Conservation (phyloP, 2,888 invertebrate species). For the Apoda limacodes region DNA sequence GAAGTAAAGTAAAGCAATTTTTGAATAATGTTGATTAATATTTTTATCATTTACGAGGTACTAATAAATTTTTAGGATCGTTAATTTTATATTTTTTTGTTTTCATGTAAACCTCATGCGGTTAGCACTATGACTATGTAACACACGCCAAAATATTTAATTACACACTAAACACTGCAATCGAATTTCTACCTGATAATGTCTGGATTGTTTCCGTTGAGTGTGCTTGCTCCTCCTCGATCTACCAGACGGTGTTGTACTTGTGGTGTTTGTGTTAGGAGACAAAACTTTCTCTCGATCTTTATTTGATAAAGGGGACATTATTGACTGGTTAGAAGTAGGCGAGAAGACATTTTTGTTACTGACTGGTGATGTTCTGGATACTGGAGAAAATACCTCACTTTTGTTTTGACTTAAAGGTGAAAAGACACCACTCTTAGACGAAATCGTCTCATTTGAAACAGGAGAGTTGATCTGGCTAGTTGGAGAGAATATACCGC, state of each 20-base stretch:
- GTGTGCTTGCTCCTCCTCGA: conserved; percentile 69
- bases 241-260: conserved; percentile 69
- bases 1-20: too few species aligned
- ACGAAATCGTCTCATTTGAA: conserved; percentile 64
- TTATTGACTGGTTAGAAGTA: conserved; percentile 53
- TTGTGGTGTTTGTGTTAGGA: conserved; percentile 58
- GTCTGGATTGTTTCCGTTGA: conserved; percentile 75
- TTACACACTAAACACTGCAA: too few species aligned
- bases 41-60: too few species aligned
- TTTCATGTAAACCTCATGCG: conserved; percentile 27
- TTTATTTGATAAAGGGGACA: conserved; percentile 53
- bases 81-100: too few species aligned
- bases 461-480: conserved; percentile 67
- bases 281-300: conserved; percentile 54
- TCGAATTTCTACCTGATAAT: conserved; percentile 72
- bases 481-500: conserved; percentile 65
- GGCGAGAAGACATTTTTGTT: conserved; percentile 60
- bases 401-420: conserved; percentile 64
- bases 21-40: too few species aligned
- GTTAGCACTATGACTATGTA: conserved; percentile 39
- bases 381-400: conserved; percentile 58
- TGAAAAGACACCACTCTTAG: conserved; percentile 64
- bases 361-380: conserved; percentile 60
- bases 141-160: conserved; percentile 18
- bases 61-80: not conserved